Base-by-base conservation (phyloP, 2,888 invertebrate species). In the Aphidius colemani region DNA sequence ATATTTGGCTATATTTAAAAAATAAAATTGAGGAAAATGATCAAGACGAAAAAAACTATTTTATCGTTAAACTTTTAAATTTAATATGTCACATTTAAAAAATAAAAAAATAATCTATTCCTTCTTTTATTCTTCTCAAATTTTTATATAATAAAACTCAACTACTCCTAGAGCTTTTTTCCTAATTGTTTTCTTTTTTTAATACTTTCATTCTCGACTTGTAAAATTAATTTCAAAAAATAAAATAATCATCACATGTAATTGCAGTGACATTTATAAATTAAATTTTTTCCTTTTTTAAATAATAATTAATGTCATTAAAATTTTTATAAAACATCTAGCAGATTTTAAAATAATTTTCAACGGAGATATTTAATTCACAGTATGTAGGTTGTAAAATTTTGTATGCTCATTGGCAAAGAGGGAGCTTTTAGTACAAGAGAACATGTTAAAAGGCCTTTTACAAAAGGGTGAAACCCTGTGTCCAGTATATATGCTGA, bases 1-100 rank as follows among this genome's bases (percentile, higher is more conserved):
- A 45, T 10, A 13, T 59, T 49, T 10, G 7, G 48, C 39, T 9
- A 43, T 50, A 45, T 11, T 10, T 18, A 10, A 51, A 48, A 40
- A 43, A 50, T 40, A 57, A 48, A 39, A 44, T 30, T 3, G 9
- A 57, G 13, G 8, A 18, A 55, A 40, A 48, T 9, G 7, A 41
- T 13, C 44, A 53, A 58, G 44, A 41, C 53, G 53, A 59, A 41
- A 56, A n/a, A 53, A 11, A 44, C 30, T 62, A 55, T 67, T 67
- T 65, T 65, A 76, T 76, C 73, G 73, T 62, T 41, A 71, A 77
- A 77, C 71, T 77, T 77, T 71, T 66, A 63, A 67, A 66, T 71
- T 69, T 70, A 69, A 67, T 63, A 67, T 56, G 56, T 64, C 68
- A 53, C 66, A 44, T 51, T 59, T 46, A 39, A 68, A 61, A 64